Conservation (phyloP, 30 jellyfish, hydroid and myxozoan genomes). For the Pelagia noctiluca region DNA sequence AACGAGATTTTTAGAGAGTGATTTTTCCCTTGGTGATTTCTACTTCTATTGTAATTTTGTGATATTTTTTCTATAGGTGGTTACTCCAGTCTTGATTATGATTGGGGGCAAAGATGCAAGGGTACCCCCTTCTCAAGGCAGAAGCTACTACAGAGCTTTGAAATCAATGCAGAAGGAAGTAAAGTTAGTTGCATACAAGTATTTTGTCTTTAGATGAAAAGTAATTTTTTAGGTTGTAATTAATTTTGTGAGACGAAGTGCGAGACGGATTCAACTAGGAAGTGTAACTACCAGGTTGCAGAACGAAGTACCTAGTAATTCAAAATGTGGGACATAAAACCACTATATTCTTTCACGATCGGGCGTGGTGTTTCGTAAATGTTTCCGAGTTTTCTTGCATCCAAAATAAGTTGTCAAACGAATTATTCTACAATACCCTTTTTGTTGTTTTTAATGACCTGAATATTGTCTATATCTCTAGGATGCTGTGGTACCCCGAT, state of each 20-base stretch:
- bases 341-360: no score
- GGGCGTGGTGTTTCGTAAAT: neutral
- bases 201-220: neutral
- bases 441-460: neutral
- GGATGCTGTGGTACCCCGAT: constrained; percentile 80
- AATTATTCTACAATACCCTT: neutral
- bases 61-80: constrained; percentile 5
- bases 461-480: neutral
- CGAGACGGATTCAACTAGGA: no score
- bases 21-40: no score
- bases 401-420: neutral
- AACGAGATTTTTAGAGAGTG: no score
- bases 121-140: constrained; percentile 74
- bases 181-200: constrained; percentile 2
- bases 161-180: constrained; percentile 25
- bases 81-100: constrained; percentile 42
- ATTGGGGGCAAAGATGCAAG: constrained; percentile 67
- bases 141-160: constrained; percentile 42
- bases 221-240: neutral
- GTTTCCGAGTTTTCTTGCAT: neutral
- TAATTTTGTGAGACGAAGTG: no score
- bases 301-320: no score
- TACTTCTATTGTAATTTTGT: no score
- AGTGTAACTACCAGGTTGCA: no score
- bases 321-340: no score